phyloP scores from a whole-genome alignment of 2,113 vertebrate species.

The Bathybates hornii region DNA sequence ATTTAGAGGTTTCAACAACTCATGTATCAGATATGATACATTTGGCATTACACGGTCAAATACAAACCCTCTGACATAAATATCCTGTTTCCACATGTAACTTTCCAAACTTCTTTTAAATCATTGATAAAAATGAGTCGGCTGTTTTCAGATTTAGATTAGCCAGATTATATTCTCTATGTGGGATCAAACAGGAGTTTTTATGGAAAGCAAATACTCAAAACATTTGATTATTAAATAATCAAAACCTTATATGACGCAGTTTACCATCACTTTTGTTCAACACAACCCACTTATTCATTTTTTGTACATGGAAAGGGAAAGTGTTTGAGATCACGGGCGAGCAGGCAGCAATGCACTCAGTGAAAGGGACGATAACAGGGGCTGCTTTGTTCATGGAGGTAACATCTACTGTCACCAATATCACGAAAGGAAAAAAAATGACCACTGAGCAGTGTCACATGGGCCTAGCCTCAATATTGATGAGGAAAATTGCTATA shows the following conservation, averaged over 20 bases:
- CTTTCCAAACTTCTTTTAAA: not conserved
- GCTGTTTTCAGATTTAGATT: not conserved
- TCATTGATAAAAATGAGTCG: not conserved
- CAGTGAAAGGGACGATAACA: not conserved
- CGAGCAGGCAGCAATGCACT: accelerated
- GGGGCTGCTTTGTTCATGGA: not conserved
- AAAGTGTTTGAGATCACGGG: not conserved
- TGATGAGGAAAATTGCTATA: not conserved
- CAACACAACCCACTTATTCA: not conserved
- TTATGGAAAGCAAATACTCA: not conserved
- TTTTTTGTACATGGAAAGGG: not conserved
- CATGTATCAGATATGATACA: not conserved
- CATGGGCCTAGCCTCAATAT: not conserved
- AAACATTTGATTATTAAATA: not conserved
- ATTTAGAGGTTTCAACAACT: not conserved
- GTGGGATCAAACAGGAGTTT: not conserved
- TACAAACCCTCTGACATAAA: not conserved
- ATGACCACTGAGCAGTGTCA: not conserved
- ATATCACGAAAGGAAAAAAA: not conserved
- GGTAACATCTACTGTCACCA: not conserved
- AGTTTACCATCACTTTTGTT: not conserved
- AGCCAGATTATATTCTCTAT: not conserved
- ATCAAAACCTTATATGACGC: accelerated
- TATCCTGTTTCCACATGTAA: not conserved
- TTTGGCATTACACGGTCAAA: not conserved